Evolutionary conservation across 2,888 invertebrate genomes (phyloP), one percentile per base, ranked within the genome.

Genomic region (Trissolcus brochymenae): DNA sequence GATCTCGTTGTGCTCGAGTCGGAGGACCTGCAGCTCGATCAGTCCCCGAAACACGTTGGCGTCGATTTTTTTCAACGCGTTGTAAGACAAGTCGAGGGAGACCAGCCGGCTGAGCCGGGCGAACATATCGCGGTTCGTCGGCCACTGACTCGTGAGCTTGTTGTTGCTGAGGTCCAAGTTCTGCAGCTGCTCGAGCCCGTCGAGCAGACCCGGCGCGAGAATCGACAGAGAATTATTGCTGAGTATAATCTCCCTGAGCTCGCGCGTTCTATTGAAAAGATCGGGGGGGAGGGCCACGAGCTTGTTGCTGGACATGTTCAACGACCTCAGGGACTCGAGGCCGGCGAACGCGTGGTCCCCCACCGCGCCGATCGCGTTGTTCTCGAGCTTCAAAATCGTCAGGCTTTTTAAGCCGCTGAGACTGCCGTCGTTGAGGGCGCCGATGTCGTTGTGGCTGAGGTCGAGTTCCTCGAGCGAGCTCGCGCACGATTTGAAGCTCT

Each of bases 241-340:
- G 62, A 95, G 90, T 84, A 94, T 92, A 81, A 95, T 91, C 87
- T 94, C 93, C 75, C 92, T 92, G 53, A 95, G 90, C 81, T 94
- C 93, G 79, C 92, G 91, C n/a, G 93, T 93, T 49, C 93, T 92
- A 84, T 93, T 92, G 86, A 96, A 95, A 86, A 95, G 90, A 86
- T 94, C 94, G 41, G 95, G 94, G 6, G 96, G 95, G 81, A 96
- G 90, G 7, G 94, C 93, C 43, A 93, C 93, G 81, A 96, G 90
- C 79, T 93, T 92, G 88, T 96, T 96, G 82, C 94, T 94, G 35
- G 95, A 94, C 84, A 96, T 89, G 90, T 96, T 95, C 43, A 96
- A 90, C 60, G 93, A 91, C 86, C 93, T 92, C 79, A 96, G 89
- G 76, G 93, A 91, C 81, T 90, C 91, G 78, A 96, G 90, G 40